Percentiles rank a stretch among this genome's conserved stretches.
These are phyloP conservation scores for Serrognathus titanus DNA, from an alignment of 2,888 invertebrate species.

Conservation along the genomic window DNA sequence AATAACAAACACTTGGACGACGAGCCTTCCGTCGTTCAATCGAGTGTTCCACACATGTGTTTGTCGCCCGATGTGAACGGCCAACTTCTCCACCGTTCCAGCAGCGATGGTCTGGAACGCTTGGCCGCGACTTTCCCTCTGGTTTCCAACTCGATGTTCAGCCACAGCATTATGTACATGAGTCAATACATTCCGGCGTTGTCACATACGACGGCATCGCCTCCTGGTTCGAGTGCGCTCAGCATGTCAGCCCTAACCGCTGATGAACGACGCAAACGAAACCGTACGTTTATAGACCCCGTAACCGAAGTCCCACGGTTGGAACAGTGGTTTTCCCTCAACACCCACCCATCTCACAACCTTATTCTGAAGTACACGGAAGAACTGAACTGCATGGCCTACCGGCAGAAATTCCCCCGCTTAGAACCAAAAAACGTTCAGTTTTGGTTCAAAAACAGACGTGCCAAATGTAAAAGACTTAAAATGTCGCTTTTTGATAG, in stretches of 20 bases:
- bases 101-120: conserved; percentile 45
- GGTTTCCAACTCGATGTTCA: conserved; percentile 84
- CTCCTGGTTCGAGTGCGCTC: conserved; percentile 58
- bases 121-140: conserved; percentile 64
- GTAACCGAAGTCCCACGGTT: conserved; percentile 94
- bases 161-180: conserved; percentile 90
- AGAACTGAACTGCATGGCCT: conserved; percentile 94
- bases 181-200: conserved; percentile 77
- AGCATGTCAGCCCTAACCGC: conserved; percentile 60
- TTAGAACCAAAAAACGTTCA: conserved; percentile 98
- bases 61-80: conserved; percentile 41
- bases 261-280: conserved; percentile 91
- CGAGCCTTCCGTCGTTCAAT: conserved; percentile 20
- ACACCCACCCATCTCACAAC: conserved; percentile 98
- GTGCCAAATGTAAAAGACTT: conserved; percentile 96
- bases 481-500: conserved; percentile 86
- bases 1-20: conserved; percentile 23
- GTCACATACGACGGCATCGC: conserved; percentile 50
- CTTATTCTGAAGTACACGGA: conserved; percentile 97
- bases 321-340: conserved; percentile 95
- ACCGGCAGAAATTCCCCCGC: conserved; percentile 97
- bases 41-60: conserved; percentile 36
- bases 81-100: conserved; percentile 35
- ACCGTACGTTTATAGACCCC: conserved; percentile 98
- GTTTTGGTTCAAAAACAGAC: conserved; percentile 98